Evolutionary conservation across 2,888 invertebrate genomes (phyloP).

Genomic region (Vesta saturnalis): DNA sequence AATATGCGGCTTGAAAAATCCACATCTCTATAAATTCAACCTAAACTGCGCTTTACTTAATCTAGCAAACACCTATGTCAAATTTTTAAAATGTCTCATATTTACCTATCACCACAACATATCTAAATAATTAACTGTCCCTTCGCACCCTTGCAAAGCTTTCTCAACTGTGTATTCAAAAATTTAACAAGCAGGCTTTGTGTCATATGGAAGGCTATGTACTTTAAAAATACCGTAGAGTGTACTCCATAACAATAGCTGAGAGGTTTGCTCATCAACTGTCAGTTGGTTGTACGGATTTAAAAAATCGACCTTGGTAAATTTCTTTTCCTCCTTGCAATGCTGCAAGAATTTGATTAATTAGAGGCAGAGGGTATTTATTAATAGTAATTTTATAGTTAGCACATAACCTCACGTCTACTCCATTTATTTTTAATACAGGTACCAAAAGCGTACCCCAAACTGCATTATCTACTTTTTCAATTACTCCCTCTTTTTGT

Average conservation of each 20-base stretch:
- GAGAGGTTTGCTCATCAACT: background rate
- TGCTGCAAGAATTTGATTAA: background rate
- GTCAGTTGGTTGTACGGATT: background rate
- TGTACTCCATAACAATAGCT: background rate
- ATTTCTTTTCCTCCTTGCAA: background rate
- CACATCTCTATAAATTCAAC: background rate
- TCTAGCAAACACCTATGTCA: background rate
- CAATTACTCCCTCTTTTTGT: too few relatives aligned
- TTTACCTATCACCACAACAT: too few relatives aligned
- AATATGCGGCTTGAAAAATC: background rate
- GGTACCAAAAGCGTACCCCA: constrained; percentile 24
- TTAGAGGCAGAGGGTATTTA: background rate
- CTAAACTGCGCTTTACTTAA: background rate
- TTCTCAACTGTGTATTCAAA: background rate
- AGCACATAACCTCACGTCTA: background rate
- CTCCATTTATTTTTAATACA: background rate
- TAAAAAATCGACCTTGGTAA: background rate
- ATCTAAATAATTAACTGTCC: background rate
- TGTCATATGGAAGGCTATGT: background rate
- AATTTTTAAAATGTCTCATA: background rate
- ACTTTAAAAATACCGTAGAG: background rate
- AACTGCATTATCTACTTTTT: background rate
- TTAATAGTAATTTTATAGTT: too few relatives aligned
- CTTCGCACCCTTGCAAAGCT: background rate
- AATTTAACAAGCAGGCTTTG: background rate